Base-by-base conservation (phyloP, 2,113 vertebrate species). In the Coptodon bakossiorum region DNA sequence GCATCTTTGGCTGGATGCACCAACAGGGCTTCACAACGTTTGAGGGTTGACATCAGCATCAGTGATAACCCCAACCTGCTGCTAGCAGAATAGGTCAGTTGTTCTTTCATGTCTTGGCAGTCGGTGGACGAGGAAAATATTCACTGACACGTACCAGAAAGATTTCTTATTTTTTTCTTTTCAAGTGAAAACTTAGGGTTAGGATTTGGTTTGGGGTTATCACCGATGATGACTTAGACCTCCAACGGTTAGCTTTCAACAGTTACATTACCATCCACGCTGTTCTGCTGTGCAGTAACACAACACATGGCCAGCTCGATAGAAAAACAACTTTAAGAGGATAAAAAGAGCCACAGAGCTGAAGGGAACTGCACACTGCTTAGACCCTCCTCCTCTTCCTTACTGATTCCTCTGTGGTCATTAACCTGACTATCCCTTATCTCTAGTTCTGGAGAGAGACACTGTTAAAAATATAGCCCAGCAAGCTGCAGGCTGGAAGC, bases 11-110 rank as follows among this genome's bases (percentile, higher is more conserved):
- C 63, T 68, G 63, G 63, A 40, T 43, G 12, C 38, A 43, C 66
- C 66, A 71, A 6, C 38, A 24, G 66, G n/a, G 66, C 66, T 71
- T 24, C 38, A 9, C 66, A 43, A 0, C 3, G 13, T 71, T 16
- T 71, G 66, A 71, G n/a, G 36, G 10, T 40, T 40, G 6, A 68
- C 19, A 19, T 40, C 63, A 68, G 11, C 63, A 40, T 68, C 36
- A 9, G 63, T 22, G 63, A 22, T 40, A 68, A 68, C 38, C 63
- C 19, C 31, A 71, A 24, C 66, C 36, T 5, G 19, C 11, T 13
- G 22, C 66, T 0, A 0, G 38, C n/a, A 0, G 66, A 43, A 43
- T 24, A 43, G n/a, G n/a, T 71, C 36, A 24, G 12, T 24, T 22
- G 12, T 43, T 71, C n/a, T 71, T 40, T 24, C 63, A 22, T 22